These are phyloP conservation scores for Neogale vison DNA, from an alignment of 2,113 vertebrate species.

Conservation along the genomic window DNA sequence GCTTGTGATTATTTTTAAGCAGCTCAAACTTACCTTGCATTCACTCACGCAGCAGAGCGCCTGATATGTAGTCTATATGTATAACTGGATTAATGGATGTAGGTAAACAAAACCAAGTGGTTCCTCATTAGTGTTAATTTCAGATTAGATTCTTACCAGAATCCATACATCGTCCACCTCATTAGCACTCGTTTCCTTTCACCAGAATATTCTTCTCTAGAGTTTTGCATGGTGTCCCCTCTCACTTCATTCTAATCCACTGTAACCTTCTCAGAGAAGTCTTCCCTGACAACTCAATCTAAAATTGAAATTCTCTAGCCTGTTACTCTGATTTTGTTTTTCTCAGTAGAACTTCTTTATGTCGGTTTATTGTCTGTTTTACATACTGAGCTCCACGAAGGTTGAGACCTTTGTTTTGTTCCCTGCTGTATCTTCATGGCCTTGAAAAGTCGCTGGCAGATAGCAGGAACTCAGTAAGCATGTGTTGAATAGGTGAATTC, in stretches of 20 bases:
- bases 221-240: not conserved
- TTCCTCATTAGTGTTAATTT: slow-evolving; percentile 11
- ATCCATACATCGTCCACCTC: not conserved
- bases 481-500: not conserved
- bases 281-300: not conserved
- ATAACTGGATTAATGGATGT: not conserved
- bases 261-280: not conserved
- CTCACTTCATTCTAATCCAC: not conserved
- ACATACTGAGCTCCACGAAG: not conserved
- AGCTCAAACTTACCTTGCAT: not conserved
- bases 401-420: not conserved
- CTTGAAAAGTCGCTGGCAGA: not conserved
- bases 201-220: not conserved
- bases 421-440: not conserved
- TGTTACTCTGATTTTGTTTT: not conserved
- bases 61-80: not conserved
- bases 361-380: not conserved
- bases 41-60: not conserved
- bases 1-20: not conserved
- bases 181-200: not conserved
- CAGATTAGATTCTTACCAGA: not conserved
- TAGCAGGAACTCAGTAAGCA: not conserved
- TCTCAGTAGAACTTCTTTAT: not conserved
- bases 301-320: not conserved
- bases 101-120: not conserved